Evolutionary conservation across 2,797 vertebrate genomes (phyloP), one percentile per base, ranked within the genome.

Genomic region (Momotus momota): DNA sequence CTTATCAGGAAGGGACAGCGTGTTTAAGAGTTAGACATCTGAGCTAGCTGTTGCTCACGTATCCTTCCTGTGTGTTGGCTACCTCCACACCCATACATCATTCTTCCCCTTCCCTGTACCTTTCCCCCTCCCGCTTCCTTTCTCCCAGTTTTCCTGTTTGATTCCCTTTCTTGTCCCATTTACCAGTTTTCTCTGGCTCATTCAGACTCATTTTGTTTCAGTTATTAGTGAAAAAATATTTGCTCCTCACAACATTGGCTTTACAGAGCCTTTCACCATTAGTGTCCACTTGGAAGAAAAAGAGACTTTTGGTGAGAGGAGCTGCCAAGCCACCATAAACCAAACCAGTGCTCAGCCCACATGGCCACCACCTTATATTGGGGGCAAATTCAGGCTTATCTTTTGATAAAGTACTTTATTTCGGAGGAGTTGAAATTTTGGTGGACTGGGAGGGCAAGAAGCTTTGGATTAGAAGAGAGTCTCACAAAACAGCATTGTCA

Each of bases 331-430:
- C 27, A 15, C 15, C 1, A 0, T 17, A 43, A 67, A 67, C 21
- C 12, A 60, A 60, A 78, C 8, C 52, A 48, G 57, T 2, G 2
- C 25, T 64, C 21, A 64, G 19, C 22, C n/a, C 60, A 16, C 29
- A 17, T 0, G 8, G 17, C 35, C 33, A 14, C 11, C 0, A 0
- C 13, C 31, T 80, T 17, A 4, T n/a, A 15, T 22, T 0, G 0
- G 11, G 17, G 7, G 38, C 35, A 93, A 15, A 88, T 81, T 71
- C n/a, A 51, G 55, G 6, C 5, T 84, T 40, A 31, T 29, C 31
- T 79, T 78, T 55, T 43, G 61, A 51, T 29, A 7, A 54, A 62
- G 16, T 19, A 16, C 40, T 79, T 67, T 19, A 16, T 35, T 79
- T 67, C 10, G 27, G 27, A 48, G 26, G 27, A 64, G 58, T 79